phyloP scores from a whole-genome alignment of 2,888 invertebrate species.

The Thyatira batis region DNA sequence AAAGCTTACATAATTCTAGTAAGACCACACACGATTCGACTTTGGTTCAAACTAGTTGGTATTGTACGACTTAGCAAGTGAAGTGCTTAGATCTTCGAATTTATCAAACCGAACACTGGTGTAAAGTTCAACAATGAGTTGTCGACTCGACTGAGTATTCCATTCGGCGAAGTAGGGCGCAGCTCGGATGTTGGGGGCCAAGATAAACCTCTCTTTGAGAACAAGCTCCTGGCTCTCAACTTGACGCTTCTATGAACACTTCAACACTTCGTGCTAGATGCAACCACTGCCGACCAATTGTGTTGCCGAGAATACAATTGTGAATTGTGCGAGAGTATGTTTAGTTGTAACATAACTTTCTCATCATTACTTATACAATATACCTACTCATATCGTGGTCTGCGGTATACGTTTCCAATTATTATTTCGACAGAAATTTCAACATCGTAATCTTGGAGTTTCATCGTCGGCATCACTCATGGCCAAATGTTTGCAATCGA shows the following conservation, averaged over 20 bases:
- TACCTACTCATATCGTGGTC: neutral
- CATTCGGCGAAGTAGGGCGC: slow-evolving; percentile 50
- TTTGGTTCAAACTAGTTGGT: slow-evolving; percentile 1
- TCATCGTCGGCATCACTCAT: neutral
- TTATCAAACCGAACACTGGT: slow-evolving; percentile 22
- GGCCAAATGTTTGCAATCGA: neutral
- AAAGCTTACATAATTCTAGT: neutral
- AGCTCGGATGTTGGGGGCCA: slow-evolving; percentile 31
- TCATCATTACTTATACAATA: neutral
- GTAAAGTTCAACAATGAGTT: slow-evolving; percentile 49
- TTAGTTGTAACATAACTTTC: neutral
- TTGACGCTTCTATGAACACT: slow-evolving; percentile 33
- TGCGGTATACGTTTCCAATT: neutral
- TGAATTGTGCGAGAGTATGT: neutral
- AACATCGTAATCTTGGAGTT: neutral
- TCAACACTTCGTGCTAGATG: slow-evolving; percentile 13
- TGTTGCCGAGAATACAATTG: slow-evolving; percentile 11
- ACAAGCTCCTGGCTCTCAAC: slow-evolving; percentile 27
- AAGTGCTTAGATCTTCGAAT: slow-evolving; percentile 19
- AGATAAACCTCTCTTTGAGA: slow-evolving; percentile 44
- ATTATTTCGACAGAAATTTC: neutral
- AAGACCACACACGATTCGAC: neutral
- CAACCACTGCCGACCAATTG: slow-evolving; percentile 5
- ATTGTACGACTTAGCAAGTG: slow-evolving; percentile 11
- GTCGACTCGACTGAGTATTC: slow-evolving; percentile 39